phyloP scores from a whole-genome alignment of 1,140 invertebrate genomes.

The Steinernema khuongi region DNA sequence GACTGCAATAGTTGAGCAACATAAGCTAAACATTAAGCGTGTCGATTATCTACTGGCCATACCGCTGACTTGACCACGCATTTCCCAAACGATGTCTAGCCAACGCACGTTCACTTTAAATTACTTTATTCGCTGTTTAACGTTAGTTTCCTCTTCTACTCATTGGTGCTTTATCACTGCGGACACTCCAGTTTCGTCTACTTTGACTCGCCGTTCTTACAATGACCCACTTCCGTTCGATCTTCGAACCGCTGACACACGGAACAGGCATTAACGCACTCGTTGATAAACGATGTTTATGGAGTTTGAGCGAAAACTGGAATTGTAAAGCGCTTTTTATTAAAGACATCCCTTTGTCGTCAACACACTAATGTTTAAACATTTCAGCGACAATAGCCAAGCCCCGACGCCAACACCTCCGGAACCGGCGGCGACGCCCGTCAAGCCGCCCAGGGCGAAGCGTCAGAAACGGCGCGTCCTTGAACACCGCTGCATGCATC shows the following conservation, averaged over 20 bases:
- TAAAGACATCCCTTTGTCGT: neutral
- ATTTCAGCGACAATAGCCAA: constrained; percentile 6
- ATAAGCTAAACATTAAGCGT: too few relatives aligned
- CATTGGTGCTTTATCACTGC: too few relatives aligned
- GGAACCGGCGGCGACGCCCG: neutral
- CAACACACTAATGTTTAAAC: neutral
- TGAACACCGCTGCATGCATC: constrained; percentile 64
- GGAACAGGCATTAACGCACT: neutral
- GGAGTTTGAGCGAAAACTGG: neutral
- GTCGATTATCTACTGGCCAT: too few relatives aligned
- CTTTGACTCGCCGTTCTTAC: neutral
- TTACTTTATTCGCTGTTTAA: too few relatives aligned
- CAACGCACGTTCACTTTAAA: too few relatives aligned
- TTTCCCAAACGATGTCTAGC: too few relatives aligned
- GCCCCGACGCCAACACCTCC: neutral
- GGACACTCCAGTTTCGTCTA: too few relatives aligned
- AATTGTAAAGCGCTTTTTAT: neutral
- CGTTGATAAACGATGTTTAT: constrained; percentile 9
- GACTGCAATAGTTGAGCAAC: too few relatives aligned
- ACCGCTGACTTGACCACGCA: too few relatives aligned
- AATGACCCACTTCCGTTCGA: neutral
- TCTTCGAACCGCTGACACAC: neutral
- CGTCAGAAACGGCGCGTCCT: neutral
- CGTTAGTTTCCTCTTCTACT: too few relatives aligned
- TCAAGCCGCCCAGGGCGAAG: neutral